Conservation (phyloP, 2,888 invertebrate genomes). For the Taenaris catops region DNA sequence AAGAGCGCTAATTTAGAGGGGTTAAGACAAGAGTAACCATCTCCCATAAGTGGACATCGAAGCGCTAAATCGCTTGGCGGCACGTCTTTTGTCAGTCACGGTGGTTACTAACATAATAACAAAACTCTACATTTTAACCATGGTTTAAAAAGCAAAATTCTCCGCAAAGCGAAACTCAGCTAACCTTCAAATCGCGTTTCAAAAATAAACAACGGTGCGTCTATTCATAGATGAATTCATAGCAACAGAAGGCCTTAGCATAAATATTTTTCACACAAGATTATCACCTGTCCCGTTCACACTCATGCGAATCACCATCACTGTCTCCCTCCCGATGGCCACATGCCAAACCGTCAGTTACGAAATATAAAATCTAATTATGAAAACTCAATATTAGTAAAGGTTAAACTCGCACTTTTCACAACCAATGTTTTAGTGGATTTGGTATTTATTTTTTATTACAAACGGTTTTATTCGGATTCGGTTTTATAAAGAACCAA, state of each 20-base stretch:
- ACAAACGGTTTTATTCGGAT: too few relatives aligned
- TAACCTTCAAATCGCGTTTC: slow-evolving; percentile 61
- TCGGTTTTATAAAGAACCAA: too few relatives aligned
- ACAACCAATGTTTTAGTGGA: too few relatives aligned
- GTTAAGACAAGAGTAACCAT: too few relatives aligned
- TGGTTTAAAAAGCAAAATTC: slow-evolving; percentile 35
- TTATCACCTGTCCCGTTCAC: slow-evolving; percentile 65
- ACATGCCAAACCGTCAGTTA: slow-evolving; percentile 61
- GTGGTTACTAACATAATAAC: too few relatives aligned
- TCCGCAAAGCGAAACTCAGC: slow-evolving; percentile 27
- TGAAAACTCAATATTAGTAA: slow-evolving; percentile 48
- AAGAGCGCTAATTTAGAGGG: too few relatives aligned
- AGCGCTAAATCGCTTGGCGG: too few relatives aligned
- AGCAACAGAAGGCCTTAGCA: slow-evolving; percentile 71
- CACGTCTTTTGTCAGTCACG: too few relatives aligned
- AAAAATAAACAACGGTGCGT: slow-evolving; percentile 54
- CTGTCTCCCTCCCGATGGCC: slow-evolving; percentile 59
- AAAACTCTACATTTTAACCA: too few relatives aligned
- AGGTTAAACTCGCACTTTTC: slow-evolving; percentile 32
- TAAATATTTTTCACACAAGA: slow-evolving; percentile 76
- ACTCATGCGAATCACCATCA: slow-evolving; percentile 49
- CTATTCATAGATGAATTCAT: slow-evolving; percentile 66
- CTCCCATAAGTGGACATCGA: too few relatives aligned
- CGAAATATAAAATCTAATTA: slow-evolving; percentile 75
- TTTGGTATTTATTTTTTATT: too few relatives aligned